These are phyloP conservation scores for Drosophila tani DNA, from an alignment of 1,140 invertebrate genomes.

Conservation along the genomic window DNA sequence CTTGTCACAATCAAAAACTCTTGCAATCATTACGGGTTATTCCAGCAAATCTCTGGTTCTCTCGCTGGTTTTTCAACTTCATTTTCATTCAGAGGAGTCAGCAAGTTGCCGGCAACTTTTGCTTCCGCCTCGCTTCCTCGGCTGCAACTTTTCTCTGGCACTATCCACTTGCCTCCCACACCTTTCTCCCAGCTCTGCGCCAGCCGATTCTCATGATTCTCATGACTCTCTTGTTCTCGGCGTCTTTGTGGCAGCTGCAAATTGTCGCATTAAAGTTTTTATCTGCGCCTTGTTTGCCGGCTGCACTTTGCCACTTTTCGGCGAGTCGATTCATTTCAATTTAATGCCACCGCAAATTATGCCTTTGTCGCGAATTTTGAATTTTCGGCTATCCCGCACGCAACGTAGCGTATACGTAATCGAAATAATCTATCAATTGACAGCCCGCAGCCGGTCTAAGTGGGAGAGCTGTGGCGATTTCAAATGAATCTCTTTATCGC, in stretches of 20 bases:
- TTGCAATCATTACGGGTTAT: constrained; percentile 48
- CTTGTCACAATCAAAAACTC: constrained; percentile 62
- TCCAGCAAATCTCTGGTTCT: constrained; percentile 13
- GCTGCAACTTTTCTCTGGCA: constrained; percentile 34
- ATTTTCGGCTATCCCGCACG: background rate
- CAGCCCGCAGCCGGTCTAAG: background rate
- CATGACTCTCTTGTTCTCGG: constrained; percentile 20
- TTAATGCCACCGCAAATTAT: constrained; percentile 58
- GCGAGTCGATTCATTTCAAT: constrained; percentile 47
- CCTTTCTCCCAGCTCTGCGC: background rate
- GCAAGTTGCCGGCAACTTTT: constrained; percentile 49
- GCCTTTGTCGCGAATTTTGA: constrained; percentile 21
- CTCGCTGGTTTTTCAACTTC: constrained; percentile 46
- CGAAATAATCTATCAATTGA: constrained; percentile 22
- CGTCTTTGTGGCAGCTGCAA: constrained; percentile 58
- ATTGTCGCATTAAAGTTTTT: constrained; percentile 69
- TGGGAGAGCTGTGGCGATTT: background rate
- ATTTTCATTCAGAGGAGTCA: constrained; percentile 54
- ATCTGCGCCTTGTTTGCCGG: constrained; percentile 31
- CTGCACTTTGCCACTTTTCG: constrained; percentile 27
- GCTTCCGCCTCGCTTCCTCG: constrained; percentile 47
- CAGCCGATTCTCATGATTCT: constrained; percentile 10
- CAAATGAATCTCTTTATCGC: background rate
- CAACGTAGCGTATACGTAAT: constrained; percentile 33
- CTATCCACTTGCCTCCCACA: constrained; percentile 22